Evolutionary conservation across 1,140 invertebrate species (phyloP).

Genomic region (Nasonia longicornis): DNA sequence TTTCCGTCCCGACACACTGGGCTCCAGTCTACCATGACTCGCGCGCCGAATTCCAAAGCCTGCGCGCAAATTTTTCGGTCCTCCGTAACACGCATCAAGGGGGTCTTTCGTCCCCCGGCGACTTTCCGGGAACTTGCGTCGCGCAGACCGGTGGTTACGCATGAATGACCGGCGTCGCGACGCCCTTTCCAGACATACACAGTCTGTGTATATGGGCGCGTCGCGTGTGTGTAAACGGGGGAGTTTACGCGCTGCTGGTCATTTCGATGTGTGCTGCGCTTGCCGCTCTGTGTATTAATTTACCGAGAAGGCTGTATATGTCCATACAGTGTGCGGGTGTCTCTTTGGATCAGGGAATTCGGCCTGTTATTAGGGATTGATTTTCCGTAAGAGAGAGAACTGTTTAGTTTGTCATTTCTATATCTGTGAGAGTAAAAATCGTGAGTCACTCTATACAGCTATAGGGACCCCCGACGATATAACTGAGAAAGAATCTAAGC

Average conservation of each 20-base stretch:
- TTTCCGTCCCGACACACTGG: slow-evolving; percentile 16
- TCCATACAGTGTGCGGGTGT: neutral
- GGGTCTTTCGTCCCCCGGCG: neutral
- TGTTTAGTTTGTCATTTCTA: neutral
- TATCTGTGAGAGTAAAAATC: neutral
- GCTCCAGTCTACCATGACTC: slow-evolving; percentile 21
- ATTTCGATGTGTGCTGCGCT: neutral
- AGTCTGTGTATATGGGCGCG: neutral
- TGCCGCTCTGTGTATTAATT: neutral
- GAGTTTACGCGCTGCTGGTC: neutral
- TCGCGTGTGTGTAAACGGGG: neutral
- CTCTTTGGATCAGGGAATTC: neutral
- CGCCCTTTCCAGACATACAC: neutral
- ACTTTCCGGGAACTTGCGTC: slow-evolving; percentile 8
- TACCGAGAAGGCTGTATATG: neutral
- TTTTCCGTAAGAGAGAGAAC: no score
- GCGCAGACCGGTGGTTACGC: slow-evolving; percentile 13
- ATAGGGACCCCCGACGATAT: neutral
- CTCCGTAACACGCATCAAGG: neutral
- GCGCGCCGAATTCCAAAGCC: slow-evolving; percentile 8
- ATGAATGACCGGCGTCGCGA: slow-evolving; percentile 24
- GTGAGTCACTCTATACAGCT: neutral
- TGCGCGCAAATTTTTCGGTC: neutral
- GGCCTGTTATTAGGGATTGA: neutral
- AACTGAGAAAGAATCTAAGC: neutral